phyloP scores from a whole-genome alignment of 2,797 vertebrate species.

The Tapera naevia region DNA sequence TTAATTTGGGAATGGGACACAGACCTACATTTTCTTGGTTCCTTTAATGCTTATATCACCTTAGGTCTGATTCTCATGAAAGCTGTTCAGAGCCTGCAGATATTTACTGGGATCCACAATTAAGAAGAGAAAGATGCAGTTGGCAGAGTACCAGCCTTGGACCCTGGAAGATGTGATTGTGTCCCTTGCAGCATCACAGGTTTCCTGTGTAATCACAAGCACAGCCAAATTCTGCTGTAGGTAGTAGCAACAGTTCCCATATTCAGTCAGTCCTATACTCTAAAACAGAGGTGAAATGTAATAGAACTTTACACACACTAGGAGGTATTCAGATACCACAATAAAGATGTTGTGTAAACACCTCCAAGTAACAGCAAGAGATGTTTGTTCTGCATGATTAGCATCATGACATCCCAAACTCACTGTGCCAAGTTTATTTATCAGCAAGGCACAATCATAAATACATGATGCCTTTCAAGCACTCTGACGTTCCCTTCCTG shows the following conservation, averaged over 20 bases:
- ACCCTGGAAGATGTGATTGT: not conserved
- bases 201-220: not conserved
- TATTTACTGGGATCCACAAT: not conserved
- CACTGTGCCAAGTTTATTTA: not conserved
- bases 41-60: not conserved
- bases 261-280: not conserved
- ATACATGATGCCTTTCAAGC: conserved; percentile 15
- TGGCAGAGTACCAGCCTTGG: not conserved
- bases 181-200: not conserved
- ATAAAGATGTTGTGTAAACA: not conserved
- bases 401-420: not conserved
- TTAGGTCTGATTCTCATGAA: not conserved
- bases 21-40: not conserved
- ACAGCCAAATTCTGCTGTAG: not conserved
- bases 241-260: not conserved
- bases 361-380: not conserved
- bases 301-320: not conserved
- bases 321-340: not conserved
- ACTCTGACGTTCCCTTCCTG: conserved; percentile 56
- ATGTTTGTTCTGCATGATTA: not conserved
- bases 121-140: not conserved
- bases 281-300: not conserved
- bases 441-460: conserved; percentile 12
- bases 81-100: not conserved
- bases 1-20: not conserved